Percentiles rank a stretch among this genome's conserved stretches.
Conservation (phyloP, 2,888 invertebrate species). For the Lasioglossum figueresi region DNA sequence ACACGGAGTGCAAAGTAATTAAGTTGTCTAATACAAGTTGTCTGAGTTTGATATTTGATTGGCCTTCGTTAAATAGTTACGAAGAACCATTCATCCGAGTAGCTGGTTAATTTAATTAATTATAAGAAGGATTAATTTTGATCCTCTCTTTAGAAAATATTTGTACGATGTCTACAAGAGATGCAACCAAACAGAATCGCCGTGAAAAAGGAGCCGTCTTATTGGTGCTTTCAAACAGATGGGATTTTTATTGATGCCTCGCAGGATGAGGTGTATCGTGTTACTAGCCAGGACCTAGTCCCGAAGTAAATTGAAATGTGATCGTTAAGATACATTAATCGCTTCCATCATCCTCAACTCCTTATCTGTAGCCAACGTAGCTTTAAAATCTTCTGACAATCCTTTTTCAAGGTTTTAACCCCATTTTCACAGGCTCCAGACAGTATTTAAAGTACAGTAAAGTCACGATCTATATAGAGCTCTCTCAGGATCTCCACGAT, state of each 20-base stretch:
- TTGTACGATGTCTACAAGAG: constrained; percentile 80
- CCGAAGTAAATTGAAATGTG: constrained; percentile 75
- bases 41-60: background rate
- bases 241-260: constrained; percentile 81
- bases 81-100: too few species aligned
- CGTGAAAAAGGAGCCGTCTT: constrained; percentile 69
- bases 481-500: too few species aligned
- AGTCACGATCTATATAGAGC: too few species aligned
- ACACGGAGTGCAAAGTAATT: constrained; percentile 63
- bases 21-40: too few species aligned
- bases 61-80: background rate
- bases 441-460: too few species aligned
- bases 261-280: constrained; percentile 80
- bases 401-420: background rate
- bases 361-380: too few species aligned
- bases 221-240: constrained; percentile 82
- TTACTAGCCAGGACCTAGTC: constrained; percentile 77
- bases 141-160: constrained; percentile 74
- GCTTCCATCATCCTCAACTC: too few species aligned
- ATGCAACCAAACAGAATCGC: constrained; percentile 59
- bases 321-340: too few species aligned
- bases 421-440: too few species aligned
- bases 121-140: background rate
- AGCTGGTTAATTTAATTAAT: background rate
- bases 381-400: background rate